Evolutionary conservation across 2,797 vertebrate species (phyloP), one percentile per base, ranked within the genome.

Genomic region (Macropus fuliginosus): DNA sequence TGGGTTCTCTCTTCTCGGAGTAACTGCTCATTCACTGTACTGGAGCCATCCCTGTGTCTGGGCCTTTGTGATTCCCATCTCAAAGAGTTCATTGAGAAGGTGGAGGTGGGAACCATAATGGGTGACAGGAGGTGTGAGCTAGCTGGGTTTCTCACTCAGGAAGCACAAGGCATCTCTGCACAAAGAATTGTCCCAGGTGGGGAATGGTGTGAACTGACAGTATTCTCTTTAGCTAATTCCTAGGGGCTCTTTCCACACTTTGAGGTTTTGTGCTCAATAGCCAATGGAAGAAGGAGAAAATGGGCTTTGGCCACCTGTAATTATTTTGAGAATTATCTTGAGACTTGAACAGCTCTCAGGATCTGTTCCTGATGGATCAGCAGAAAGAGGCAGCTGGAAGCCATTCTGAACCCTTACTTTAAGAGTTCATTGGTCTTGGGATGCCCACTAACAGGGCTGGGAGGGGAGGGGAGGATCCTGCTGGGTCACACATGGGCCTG

Each of bases 11-110:
- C 89, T 57, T 94, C 10, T 56, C 90, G 50, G 40, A 91, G 18
- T 56, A 89, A 21, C 4, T 95, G 56, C 87, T 93, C 55, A 40
- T 94, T 95, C 27, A 56, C 90, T 94, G 29, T 74, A 12, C 31
- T 57, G 92, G 74, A n/a, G 92, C 91, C 52, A 56, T 81, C 94
- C 94, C 27, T 74, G 94, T 91, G 95, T 92, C 91, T 94, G 96
- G 52, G 56, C 91, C 91, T 96, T 95, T 55, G 96, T 94, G 54
- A 94, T 92, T 96, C 96, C 50, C 95, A 94, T 46, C 34, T 54
- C 92, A 96, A 97, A 91, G 91, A 95, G 90, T 34, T 91, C 8
- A 1, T 91, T 93, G 95, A 96, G 55, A 54, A 94, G 92, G 10
- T 87, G 31, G 66, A 55, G 40, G 62, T 46, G 40, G 59, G 50